phyloP scores from a whole-genome alignment of 92 coral and sea anemone species.

The Zoanthus sansibaricus region DNA sequence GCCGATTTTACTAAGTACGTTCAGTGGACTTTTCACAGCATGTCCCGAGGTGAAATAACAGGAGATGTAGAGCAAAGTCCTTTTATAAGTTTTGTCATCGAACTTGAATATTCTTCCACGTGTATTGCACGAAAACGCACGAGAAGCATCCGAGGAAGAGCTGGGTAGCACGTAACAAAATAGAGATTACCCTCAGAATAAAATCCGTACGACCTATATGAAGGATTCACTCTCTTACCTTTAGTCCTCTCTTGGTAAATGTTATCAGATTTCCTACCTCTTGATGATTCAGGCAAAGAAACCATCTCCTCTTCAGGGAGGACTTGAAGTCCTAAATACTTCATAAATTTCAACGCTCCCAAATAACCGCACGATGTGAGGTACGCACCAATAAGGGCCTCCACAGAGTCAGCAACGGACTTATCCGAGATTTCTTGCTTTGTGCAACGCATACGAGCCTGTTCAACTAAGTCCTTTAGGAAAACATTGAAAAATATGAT shows the following conservation, averaged over 20 bases:
- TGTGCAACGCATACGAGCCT: conserved; percentile 45
- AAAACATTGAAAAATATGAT: too few species aligned
- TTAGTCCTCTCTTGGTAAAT: background rate
- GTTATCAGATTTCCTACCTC: background rate
- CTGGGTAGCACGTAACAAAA: too few species aligned
- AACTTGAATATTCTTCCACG: background rate
- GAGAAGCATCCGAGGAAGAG: too few species aligned
- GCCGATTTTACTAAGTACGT: background rate
- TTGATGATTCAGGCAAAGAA: background rate
- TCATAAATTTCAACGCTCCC: conserved; percentile 84
- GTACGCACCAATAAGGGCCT: conserved; percentile 94
- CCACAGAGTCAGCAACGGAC: conserved; percentile 93
- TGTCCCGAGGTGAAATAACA: background rate
- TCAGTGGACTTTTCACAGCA: too few species aligned
- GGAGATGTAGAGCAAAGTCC: background rate
- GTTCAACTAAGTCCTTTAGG: conserved; percentile 9
- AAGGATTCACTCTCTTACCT: too few species aligned
- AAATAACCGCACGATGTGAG: conserved; percentile 88
- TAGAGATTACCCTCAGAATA: too few species aligned
- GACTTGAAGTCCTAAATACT: conserved; percentile 85
- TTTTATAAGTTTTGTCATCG: too few species aligned
- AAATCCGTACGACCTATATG: too few species aligned
- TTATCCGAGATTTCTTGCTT: conserved; percentile 89
- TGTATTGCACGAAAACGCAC: background rate
- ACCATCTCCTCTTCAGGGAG: conserved; percentile 47